Evolutionary conservation across 64 coral and sea anemone species (phyloP), one percentile per base, ranked within the genome.

Genomic region (Stichodactyla helianthus): DNA sequence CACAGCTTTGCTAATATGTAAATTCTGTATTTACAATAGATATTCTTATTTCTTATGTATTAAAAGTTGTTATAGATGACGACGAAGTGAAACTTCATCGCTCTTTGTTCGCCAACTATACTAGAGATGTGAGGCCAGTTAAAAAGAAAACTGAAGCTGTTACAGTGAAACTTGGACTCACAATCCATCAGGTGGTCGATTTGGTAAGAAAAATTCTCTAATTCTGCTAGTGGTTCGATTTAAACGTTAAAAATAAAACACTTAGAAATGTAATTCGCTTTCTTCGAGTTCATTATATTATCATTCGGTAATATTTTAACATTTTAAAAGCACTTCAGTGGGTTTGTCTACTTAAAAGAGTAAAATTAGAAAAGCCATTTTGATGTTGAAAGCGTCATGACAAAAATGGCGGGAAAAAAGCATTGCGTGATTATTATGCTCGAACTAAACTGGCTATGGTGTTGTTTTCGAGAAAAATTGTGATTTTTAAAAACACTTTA

Each of bases 101-200:
- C 2, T 1, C 31, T 59, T 63, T 84, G 83, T 84, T 84, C 13
- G n/a, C 57, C 54, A 79, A 82, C 20, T 91, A 87, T 52, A 61
- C 89, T 61, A 78, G 84, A 31, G 80, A 78, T 15, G 53, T 94
- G 55, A 79, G 92, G 14, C 92, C 92, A 19, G 88, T 94, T 20
- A 44, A 76, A 26, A 87, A 83, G 71, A 67, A 57, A 16, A 89
- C 84, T 16, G 78, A 87, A 28, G 86, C 54, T 67, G 79, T 94
- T 0, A 89, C 88, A 16, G 92, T 94, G 10, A 87, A 50, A 23
- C 63, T 94, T 61, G 92, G 92, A 18, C 52, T 94, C 50, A 83
- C 88, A 17, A 83, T 90, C 13, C 92, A 94, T 90, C 92, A 94
- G 63, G 79, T 94, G 50, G 90, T 94, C 51, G 84, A 87, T 59